A percentile compares a stretch with the other conserved stretches of the same genome.
Evolutionary conservation across 2,888 invertebrate genomes (phyloP).

Genomic region (Drosophila cognata): DNA sequence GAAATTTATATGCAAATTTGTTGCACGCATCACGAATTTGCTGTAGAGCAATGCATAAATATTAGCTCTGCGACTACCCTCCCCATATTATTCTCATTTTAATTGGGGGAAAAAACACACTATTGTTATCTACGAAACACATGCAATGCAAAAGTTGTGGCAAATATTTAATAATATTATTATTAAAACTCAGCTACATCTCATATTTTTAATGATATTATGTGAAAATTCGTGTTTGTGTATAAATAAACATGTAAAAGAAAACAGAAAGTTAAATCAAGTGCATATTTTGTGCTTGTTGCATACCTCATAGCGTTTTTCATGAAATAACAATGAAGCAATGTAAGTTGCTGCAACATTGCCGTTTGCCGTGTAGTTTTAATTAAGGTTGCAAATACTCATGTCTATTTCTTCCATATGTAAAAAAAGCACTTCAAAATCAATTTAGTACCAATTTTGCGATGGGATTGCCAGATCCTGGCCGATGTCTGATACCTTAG

Average conservation of each 20-base stretch:
- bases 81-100: neutral
- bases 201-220: neutral
- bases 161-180: neutral
- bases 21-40: constrained; percentile 3
- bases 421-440: constrained; percentile 30
- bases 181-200: neutral
- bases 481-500: neutral
- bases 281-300: constrained; percentile 2
- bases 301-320: neutral
- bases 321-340: neutral
- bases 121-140: neutral
- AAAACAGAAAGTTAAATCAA: constrained; percentile 23
- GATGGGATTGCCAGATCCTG: neutral
- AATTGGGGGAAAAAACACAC: constrained; percentile 13
- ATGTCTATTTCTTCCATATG: constrained; percentile 3
- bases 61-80: neutral
- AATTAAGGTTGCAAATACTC: neutral
- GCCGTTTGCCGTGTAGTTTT: neutral
- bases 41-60: constrained; percentile 4
- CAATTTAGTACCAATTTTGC: constrained; percentile 29
- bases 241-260: neutral
- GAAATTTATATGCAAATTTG: constrained; percentile 17
- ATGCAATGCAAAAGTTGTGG: no score
- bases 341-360: neutral
- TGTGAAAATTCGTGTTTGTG: neutral